phyloP scores from a whole-genome alignment of 2,888 invertebrate species.

The Sturmia bella region DNA sequence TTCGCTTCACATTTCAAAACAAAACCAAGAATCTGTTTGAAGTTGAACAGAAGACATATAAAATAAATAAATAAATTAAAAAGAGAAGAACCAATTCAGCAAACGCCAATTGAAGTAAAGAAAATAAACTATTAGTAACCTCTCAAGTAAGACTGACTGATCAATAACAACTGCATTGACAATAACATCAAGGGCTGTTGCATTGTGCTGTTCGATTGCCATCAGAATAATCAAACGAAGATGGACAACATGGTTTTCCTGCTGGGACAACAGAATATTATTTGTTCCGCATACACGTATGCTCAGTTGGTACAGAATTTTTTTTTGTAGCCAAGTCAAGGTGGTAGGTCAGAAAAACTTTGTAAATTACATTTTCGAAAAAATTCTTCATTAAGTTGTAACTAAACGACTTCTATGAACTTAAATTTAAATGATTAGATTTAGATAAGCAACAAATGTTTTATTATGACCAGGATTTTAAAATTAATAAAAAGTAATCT shows the following conservation, averaged over 20 bases:
- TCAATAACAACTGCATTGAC: constrained; percentile 47
- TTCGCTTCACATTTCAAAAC: neutral
- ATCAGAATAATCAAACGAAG: constrained; percentile 9
- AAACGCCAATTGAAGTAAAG: neutral
- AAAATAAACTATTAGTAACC: neutral
- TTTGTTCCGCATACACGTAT: neutral
- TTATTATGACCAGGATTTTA: no score
- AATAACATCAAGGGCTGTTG: neutral
- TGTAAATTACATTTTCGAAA: no score
- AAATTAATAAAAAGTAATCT: no score
- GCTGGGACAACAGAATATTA: neutral
- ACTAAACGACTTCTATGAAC: no score
- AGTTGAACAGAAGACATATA: neutral
- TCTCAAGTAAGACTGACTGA: constrained; percentile 28
- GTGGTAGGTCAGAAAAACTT: no score
- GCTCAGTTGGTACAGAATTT: no score
- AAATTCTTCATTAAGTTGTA: no score
- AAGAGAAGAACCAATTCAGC: neutral
- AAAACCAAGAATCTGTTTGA: neutral
- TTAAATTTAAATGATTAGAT: no score
- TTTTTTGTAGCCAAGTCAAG: no score
- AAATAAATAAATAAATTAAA: neutral
- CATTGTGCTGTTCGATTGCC: neutral
- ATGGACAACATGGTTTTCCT: constrained; percentile 4
- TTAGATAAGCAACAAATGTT: no score